Evolutionary conservation across 2,113 vertebrate species (phyloP).

Genomic region (Scatophagus argus): DNA sequence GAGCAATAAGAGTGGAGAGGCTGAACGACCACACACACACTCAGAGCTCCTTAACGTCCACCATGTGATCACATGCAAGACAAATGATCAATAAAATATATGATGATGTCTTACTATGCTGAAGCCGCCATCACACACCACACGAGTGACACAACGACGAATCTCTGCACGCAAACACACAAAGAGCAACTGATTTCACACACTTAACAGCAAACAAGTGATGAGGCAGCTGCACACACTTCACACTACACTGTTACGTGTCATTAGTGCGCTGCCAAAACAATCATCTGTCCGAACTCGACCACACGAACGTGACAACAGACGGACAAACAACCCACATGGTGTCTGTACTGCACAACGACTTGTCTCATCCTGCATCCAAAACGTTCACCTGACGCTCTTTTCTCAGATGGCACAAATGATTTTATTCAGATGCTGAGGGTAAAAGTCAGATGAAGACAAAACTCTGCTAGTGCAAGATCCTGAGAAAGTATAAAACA

Average conservation of each 20-base stretch:
- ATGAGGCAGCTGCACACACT: conserved; percentile 32
- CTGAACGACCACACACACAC: no score
- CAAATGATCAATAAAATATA: not conserved
- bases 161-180: conserved; percentile 3
- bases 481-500: no score
- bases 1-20: conserved; percentile 10
- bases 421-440: not conserved
- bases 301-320: not conserved
- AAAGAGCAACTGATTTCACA: conserved; percentile 29
- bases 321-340: not conserved
- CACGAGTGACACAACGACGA: not conserved
- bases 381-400: not conserved
- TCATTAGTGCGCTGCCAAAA: conserved; percentile 36
- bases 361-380: not conserved
- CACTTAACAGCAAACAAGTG: conserved; percentile 12
- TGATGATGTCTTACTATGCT: not conserved
- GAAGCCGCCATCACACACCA: not conserved
- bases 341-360: not conserved
- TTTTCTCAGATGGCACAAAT: not conserved
- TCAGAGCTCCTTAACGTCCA: no score
- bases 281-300: conserved; percentile 9
- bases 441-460: no score
- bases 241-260: conserved; percentile 12
- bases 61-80: no score
- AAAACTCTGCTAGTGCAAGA: no score